Evolutionary conservation across 2,113 vertebrate genomes (phyloP), one percentile per base, ranked within the genome.

Genomic region (Scartelaos histophorus): DNA sequence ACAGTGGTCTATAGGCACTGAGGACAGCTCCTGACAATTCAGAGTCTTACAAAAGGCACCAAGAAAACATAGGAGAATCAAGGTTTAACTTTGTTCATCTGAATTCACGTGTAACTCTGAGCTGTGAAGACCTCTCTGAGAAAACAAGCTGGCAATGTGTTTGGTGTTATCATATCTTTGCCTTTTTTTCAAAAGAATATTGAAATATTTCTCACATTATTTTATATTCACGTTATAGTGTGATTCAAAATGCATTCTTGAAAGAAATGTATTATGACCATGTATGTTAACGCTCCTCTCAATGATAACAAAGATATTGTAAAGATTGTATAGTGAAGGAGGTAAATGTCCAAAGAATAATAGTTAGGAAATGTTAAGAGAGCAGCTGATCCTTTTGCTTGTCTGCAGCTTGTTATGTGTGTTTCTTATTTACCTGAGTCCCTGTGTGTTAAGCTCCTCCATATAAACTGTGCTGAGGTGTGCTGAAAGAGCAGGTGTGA

Each of bases 11-110:
- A 67, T 69, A 58, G 38, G 24, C 53, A 17, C 54, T 5, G 34
- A 43, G 67, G 60, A 25, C 61, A 13, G 12, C 10, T 64, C 10
- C 61, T 43, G 43, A 68, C 70, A 70, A 58, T 73, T 60, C 67
- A 0, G 46, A 72, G 77, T 67, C 71, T 83, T 66, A 51, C 19
- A 24, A 67, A 70, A 76, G 51, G 7, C 19, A 38, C 19, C 3
- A 19, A n/a, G 17, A 6, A 35, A 10, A 43, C 19, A 9, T 38
- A n/a, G 34, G 17, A 64, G 19, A 34, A n/a, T 64, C 61, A 64
- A 64, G 34, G 61, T 38, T 64, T 38, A 43, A n/a, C 34, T 43
- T 34, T 17, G 15, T 43, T 43, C 61, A n/a, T 64, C 61, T 38
- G 29, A 38, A n/a, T 43, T 38, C 34, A 64, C 12, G 5, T 38